These are phyloP conservation scores for Himalopsyche japonica DNA, from an alignment of 2,888 invertebrate species.

Conservation along the genomic window DNA sequence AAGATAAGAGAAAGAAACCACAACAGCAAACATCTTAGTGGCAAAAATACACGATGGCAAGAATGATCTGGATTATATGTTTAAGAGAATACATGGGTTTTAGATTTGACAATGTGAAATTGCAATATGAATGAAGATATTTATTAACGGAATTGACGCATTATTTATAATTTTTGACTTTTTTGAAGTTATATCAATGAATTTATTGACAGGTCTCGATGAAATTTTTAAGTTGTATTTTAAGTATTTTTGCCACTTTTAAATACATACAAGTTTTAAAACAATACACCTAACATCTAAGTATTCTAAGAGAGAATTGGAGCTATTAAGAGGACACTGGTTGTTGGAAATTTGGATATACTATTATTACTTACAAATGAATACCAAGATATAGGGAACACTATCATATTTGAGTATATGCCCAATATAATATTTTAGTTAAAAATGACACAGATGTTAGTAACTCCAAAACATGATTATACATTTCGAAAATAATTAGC, in stretches of 20 bases:
- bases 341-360: background rate
- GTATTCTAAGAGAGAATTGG: background rate
- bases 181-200: background rate
- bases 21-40: conserved; percentile 31
- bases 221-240: background rate
- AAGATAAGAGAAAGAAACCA: conserved; percentile 32
- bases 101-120: too few relatives aligned
- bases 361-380: background rate
- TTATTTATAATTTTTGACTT: background rate
- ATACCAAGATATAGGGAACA: background rate
- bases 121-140: background rate
- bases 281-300: conserved; percentile 11
- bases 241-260: conserved; percentile 23
- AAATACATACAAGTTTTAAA: conserved; percentile 8
- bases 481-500: background rate
- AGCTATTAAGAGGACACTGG: background rate
- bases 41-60: conserved; percentile 23
- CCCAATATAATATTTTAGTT: background rate
- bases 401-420: background rate
- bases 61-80: too few relatives aligned
- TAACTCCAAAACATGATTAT: background rate
- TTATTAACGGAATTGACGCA: background rate
- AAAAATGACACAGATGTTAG: background rate
- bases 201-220: background rate
- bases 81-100: too few relatives aligned